Base-by-base conservation (phyloP, 2,797 vertebrate species). In the Amblyraja radiata region DNA sequence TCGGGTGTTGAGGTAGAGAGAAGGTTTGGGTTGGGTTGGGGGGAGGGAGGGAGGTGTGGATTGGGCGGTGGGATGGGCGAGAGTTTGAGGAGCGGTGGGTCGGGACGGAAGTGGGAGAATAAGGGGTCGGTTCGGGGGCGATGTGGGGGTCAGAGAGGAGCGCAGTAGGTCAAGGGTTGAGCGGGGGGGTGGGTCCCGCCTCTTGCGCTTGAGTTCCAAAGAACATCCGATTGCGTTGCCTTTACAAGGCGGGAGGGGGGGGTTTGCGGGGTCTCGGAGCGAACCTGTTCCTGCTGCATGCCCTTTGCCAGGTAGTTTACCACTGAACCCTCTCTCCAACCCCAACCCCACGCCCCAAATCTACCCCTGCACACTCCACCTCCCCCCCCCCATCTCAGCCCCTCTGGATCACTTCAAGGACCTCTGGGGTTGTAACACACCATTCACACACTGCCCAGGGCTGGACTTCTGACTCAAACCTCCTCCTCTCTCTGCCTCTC, bases 1-100 rank as follows among this genome's bases (percentile, higher is more conserved):
- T n/a, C 11, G 7, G 95, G 96, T 95, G 96, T 96, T 95, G 95
- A 94, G 94, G 96, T 95, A 96, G 95, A 95, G 95, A 95, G 95
- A 95, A 95, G 39, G 46, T 39, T 39, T 39, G 39, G 4, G 46
- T 46, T 1, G 46, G 46, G 46, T 1, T 1, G 46, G 46, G 39
- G 39, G 39, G n/a, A 32, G 71, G 0, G 36, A 39, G 71, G 18
- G 14, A 0, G 46, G 71, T 32, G 90, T 2, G 13, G 68, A 2
- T 0, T 4, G 36, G 36, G 68, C 13, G 36, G 0, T 32, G 71
- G 18, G 14, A 0, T 14, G 91, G 21, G 68, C 39, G 73, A 36
- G 46, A 46, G 2, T n/a, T 79, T 5, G 93, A 18, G 14, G 46
- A 54, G 93, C 8, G 93, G 61, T 90, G 63, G 39, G 58, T 65